phyloP scores from a whole-genome alignment of 2,113 vertebrate genomes.

The Nycticryphes semicollaris region DNA sequence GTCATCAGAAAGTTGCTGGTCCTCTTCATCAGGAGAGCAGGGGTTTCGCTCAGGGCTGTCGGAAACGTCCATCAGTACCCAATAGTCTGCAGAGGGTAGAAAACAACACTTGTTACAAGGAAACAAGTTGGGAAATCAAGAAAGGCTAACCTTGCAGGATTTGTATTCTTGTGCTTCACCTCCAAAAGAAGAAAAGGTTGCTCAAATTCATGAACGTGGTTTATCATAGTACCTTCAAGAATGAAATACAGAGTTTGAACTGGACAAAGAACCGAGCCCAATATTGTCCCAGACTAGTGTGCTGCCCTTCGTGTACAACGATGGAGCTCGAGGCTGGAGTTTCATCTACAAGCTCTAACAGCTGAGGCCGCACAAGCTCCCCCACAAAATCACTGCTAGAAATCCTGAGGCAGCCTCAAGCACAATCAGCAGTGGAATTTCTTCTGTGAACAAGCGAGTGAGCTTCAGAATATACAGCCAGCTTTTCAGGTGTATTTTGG shows the following conservation, averaged over 20 bases:
- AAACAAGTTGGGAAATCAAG: neutral
- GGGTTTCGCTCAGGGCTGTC: slow-evolving; percentile 90
- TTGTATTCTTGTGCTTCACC: neutral
- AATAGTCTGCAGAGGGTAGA: slow-evolving; percentile 50
- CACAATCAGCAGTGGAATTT: neutral
- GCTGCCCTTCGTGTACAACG: fast-evolving
- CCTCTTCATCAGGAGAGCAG: slow-evolving; percentile 84
- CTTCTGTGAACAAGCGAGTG: fast-evolving
- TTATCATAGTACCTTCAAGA: neutral
- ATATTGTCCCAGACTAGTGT: fast-evolving
- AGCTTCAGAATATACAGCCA: neutral
- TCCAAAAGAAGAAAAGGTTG: neutral
- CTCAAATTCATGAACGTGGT: neutral
- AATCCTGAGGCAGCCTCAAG: neutral
- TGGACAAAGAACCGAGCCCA: neutral
- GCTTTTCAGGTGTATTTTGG: neutral
- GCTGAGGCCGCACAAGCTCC: neutral
- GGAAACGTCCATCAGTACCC: slow-evolving; percentile 88
- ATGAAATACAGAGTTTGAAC: neutral
- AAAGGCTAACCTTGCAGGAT: neutral
- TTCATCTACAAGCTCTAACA: neutral
- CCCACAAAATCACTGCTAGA: fast-evolving
- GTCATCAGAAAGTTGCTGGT: slow-evolving; percentile 76
- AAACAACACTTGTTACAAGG: neutral
- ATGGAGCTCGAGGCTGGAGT: fast-evolving